phyloP scores from a whole-genome alignment of 2,797 vertebrate genomes.

The Holocentrus rufus region DNA sequence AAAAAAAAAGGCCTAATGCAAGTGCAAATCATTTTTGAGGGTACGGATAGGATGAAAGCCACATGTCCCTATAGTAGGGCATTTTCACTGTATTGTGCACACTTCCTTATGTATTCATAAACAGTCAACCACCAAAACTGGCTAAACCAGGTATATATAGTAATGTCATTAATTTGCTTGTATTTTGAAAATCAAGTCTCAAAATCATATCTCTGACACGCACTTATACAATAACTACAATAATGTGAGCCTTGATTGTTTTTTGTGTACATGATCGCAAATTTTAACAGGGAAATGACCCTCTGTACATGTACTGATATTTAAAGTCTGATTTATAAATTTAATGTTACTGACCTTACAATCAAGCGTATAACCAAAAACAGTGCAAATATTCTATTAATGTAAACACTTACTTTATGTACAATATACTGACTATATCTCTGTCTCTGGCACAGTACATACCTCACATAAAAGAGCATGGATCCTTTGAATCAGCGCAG shows the following conservation, averaged over 20 bases:
- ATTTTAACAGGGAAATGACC: background rate
- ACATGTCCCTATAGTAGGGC: background rate
- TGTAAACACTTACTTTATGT: slow-evolving; percentile 38
- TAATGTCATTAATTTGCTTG: slow-evolving; percentile 1
- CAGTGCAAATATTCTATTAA: slow-evolving; percentile 35
- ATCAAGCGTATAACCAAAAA: too few relatives aligned
- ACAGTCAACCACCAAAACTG: background rate
- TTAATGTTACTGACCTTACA: background rate
- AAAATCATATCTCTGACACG: slow-evolving; percentile 11
- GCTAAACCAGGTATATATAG: slow-evolving; percentile 6
- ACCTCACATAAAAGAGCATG: slow-evolving; percentile 51
- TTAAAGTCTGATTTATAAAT: background rate
- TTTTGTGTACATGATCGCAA: background rate
- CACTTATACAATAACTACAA: background rate
- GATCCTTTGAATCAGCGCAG: slow-evolving; percentile 66
- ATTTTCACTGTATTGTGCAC: background rate
- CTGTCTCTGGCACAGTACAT: slow-evolving; percentile 63
- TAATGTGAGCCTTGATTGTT: background rate
- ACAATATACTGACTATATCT: slow-evolving; percentile 50
- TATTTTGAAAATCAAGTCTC: background rate
- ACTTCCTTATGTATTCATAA: slow-evolving; percentile 1
- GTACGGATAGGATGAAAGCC: background rate
- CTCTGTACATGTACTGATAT: slow-evolving; percentile 20
- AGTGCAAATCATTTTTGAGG: background rate
- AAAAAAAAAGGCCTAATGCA: background rate